Evolutionary conservation across 2,113 vertebrate genomes (phyloP), one percentile per base, ranked within the genome.

Genomic region (Chionis minor): DNA sequence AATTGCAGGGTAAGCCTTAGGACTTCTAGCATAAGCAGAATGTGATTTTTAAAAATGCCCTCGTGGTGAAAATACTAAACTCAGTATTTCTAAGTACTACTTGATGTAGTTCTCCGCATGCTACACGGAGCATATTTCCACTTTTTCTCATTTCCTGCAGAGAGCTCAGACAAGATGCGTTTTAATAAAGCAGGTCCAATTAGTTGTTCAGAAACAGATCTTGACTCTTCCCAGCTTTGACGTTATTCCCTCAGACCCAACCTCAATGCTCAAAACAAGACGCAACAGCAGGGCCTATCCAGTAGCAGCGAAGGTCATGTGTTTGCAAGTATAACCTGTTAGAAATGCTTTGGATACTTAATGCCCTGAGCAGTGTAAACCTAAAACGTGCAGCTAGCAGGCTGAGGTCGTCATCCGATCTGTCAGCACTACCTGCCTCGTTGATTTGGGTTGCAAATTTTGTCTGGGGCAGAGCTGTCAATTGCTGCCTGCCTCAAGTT

Each of bases 341-440:
- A 71, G 18, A 94, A 81, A 78, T 55, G 45, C 52, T 97, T 71
- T 89, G 82, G 88, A 81, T 94, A 94, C 38, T 95, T 81, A 52
- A 86, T 51, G 84, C 75, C 95, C 70, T 77, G 63, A 66, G 70
- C 42, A 89, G 42, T 28, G 22, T 72, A 90, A 97, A 91, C 49
- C 55, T 95, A 92, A 97, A 96, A 89, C 52, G 66, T 85, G 38
- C 51, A 93, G 63, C 66, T 59, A 72, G 78, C 23, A 78, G 32
- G 73, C 66, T 72, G 22, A 71, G 62, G 42, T 17, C 24, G 49
- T 58, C 83, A 33, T 77, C 71, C 51, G 78, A 90, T 81, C 92
- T 87, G 59, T 58, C 74, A 85, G 42, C 42, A 33, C 52, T 70
- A 73, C 66, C 82, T 88, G 63, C 49, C 65, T 79, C 62, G 19